These are phyloP conservation scores for Philopotamus ludificatus DNA, from an alignment of 1,140 invertebrate species.

Conservation along the genomic window DNA sequence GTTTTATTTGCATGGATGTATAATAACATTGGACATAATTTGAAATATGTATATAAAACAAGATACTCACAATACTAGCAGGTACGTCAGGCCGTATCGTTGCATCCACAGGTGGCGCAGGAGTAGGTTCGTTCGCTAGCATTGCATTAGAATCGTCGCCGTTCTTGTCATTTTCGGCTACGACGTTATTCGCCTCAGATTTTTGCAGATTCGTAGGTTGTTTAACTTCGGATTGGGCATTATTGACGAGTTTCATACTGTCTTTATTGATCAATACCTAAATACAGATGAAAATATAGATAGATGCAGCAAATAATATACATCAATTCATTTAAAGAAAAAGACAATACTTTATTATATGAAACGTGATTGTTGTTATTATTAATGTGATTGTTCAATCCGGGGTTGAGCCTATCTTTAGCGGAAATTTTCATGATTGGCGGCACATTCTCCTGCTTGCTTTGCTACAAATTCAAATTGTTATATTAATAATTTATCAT, in stretches of 20 bases:
- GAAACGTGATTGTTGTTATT: constrained; percentile 43
- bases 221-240: constrained; percentile 26
- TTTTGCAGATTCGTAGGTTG: constrained; percentile 1
- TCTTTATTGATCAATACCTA: constrained; percentile 41
- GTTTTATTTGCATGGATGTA: no score
- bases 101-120: background rate
- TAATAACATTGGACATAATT: no score
- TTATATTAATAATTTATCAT: background rate
- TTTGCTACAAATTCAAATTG: constrained; percentile 43
- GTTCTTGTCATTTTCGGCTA: constrained; percentile 14
- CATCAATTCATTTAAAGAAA: background rate
- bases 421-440: constrained; percentile 50
- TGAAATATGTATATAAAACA: background rate
- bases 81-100: background rate
- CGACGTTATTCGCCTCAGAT: constrained; percentile 8
- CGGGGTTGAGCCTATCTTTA: constrained; percentile 52
- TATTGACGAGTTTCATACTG: constrained; percentile 32
- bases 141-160: background rate
- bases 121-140: background rate
- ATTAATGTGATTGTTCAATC: constrained; percentile 44
- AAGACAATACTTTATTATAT: constrained; percentile 39
- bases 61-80: constrained; percentile 7
- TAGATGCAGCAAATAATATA: background rate
- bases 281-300: background rate
- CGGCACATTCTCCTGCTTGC: constrained; percentile 62